These are phyloP conservation scores for Ramphastos sulfuratus DNA, from an alignment of 2,113 vertebrate species.

Conservation along the genomic window DNA sequence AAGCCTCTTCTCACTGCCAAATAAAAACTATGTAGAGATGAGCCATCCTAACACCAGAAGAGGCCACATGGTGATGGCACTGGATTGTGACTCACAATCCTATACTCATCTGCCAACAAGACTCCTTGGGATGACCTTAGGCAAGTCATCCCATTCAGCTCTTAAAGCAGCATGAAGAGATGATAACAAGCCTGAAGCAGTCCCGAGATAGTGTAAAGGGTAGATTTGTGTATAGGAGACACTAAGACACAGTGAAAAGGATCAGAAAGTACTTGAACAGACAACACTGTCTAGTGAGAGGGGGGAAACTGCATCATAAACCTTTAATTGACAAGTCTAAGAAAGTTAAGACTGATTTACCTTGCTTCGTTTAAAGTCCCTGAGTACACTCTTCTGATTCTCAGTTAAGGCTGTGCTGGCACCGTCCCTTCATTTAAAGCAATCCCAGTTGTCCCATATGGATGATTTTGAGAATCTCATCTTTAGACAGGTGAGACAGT, in stretches of 20 bases:
- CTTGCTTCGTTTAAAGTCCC: background rate
- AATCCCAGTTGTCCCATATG: background rate
- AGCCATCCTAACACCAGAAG: background rate
- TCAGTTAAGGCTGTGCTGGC: background rate
- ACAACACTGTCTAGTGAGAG: background rate
- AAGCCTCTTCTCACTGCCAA: background rate
- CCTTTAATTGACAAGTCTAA: background rate
- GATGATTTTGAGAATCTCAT: background rate
- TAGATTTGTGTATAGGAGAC: background rate
- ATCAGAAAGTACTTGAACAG: background rate
- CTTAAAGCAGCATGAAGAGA: accelerated
- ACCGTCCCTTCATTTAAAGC: background rate
- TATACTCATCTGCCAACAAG: background rate
- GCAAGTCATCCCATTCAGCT: background rate
- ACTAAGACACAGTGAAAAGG: accelerated
- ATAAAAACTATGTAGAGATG: background rate
- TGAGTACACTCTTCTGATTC: background rate
- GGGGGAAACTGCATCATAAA: background rate
- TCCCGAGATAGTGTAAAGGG: background rate
- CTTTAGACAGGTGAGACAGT: background rate
- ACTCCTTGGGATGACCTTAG: background rate
- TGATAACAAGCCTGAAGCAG: background rate
- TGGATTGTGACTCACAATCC: background rate
- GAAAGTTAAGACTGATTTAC: background rate
- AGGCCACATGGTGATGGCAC: background rate